A percentile compares a stretch with the other conserved stretches of the same genome.
These are phyloP conservation scores for Channa argus DNA, from an alignment of 2,113 vertebrate genomes.

Conservation along the genomic window DNA sequence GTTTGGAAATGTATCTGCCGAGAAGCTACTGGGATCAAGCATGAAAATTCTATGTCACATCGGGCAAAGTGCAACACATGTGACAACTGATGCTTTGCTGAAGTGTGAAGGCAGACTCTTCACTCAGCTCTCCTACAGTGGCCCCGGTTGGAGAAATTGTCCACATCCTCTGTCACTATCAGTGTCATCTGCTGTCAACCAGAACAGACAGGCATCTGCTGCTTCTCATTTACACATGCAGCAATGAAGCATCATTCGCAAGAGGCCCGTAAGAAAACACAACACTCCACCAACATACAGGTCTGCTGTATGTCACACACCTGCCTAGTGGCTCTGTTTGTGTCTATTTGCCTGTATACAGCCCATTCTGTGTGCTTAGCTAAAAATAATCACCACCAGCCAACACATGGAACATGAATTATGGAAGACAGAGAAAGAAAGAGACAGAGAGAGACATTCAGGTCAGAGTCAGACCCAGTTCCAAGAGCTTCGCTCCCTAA, in stretches of 20 bases:
- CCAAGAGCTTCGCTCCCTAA: slow-evolving; percentile 68
- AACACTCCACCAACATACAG: slow-evolving; percentile 25
- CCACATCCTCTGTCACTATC: slow-evolving; percentile 60
- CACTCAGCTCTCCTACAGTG: slow-evolving; percentile 30
- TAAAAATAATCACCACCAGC: slow-evolving; percentile 77
- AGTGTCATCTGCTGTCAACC: slow-evolving; percentile 72
- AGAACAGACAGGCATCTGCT: slow-evolving; percentile 74
- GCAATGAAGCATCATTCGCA: background rate
- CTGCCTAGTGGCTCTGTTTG: slow-evolving; percentile 53
- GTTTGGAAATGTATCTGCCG: background rate
- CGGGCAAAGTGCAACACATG: slow-evolving; percentile 41
- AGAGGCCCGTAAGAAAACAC: background rate
- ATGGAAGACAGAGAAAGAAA: slow-evolving; percentile 61
- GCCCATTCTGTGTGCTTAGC: slow-evolving; percentile 46
- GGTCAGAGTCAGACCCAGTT: slow-evolving; percentile 83
- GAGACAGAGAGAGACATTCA: slow-evolving; percentile 66
- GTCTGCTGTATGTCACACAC: slow-evolving; percentile 50
- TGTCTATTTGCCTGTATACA: slow-evolving; percentile 33
- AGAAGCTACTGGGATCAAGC: slow-evolving; percentile 19
- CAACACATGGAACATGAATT: slow-evolving; percentile 75
- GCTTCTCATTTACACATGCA: slow-evolving; percentile 11
- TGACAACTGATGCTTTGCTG: slow-evolving; percentile 39
- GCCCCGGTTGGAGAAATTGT: slow-evolving; percentile 39
- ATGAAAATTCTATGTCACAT: slow-evolving; percentile 48
- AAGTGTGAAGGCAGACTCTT: slow-evolving; percentile 27